These are phyloP conservation scores for Argentina silus DNA, from an alignment of 2,797 vertebrate genomes.

Conservation along the genomic window DNA sequence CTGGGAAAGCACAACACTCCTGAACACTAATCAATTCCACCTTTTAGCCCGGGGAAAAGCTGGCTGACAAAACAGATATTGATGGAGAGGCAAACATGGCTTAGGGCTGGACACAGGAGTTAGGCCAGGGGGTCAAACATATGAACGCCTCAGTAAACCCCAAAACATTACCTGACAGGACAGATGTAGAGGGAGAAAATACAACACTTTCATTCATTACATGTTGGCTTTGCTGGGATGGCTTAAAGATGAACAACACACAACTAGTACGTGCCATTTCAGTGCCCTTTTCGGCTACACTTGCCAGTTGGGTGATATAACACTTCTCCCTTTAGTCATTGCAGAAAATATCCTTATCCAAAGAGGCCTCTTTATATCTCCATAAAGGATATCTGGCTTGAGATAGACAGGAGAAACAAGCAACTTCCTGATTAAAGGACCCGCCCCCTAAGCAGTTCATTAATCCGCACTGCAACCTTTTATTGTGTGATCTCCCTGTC, in stretches of 20 bases:
- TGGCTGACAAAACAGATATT: conserved; percentile 33
- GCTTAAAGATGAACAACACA: background rate
- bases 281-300: background rate
- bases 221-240: background rate
- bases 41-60: conserved; percentile 21
- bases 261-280: background rate
- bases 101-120: background rate
- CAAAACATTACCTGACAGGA: conserved; percentile 2
- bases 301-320: background rate
- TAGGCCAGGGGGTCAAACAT: background rate
- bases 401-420: background rate
- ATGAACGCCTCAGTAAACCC: conserved; percentile 1
- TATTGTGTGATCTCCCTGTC: too few species aligned
- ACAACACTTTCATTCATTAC: background rate
- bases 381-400: background rate
- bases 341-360: background rate
- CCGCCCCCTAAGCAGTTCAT: background rate
- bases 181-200: background rate
- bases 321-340: background rate
- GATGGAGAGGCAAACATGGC: conserved; percentile 18
- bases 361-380: background rate
- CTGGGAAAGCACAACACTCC: conserved; percentile 56
- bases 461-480: background rate
- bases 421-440: background rate
- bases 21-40: conserved; percentile 31